Evolutionary conservation across 2,888 invertebrate genomes (phyloP).

Genomic region (Euphydryas editha): DNA sequence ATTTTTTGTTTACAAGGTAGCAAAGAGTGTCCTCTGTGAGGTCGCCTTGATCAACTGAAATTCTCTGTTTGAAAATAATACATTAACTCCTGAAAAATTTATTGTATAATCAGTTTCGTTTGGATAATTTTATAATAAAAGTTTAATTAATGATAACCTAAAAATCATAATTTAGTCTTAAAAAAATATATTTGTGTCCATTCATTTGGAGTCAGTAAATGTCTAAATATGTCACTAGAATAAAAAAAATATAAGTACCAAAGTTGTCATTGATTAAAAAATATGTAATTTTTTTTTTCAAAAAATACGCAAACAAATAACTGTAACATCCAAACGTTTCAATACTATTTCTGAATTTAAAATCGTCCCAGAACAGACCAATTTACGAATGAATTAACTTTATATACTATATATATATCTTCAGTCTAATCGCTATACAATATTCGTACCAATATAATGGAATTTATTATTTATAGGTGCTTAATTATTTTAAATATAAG

Average conservation of each 20-base stretch:
- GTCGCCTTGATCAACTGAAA: no score
- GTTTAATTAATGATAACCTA: no score
- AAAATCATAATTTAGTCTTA: no score
- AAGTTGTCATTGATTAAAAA: not conserved
- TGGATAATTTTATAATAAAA: no score
- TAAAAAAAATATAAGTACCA: not conserved
- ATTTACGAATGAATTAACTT: slow-evolving; percentile 42
- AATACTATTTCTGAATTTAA: not conserved
- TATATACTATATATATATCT: slow-evolving; percentile 27
- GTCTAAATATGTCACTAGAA: not conserved
- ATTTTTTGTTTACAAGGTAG: no score
- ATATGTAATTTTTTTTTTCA: not conserved
- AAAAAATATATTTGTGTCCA: no score
- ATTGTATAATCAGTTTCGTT: no score
- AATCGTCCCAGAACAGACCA: slow-evolving; percentile 48
- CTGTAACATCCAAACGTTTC: not conserved
- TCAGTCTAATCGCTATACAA: slow-evolving; percentile 32
- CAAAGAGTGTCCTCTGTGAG: no score
- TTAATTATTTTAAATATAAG: slow-evolving; percentile 21
- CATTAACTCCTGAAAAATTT: no score
- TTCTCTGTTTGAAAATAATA: no score
- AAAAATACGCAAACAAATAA: not conserved
- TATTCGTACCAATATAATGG: slow-evolving; percentile 37
- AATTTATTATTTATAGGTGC: slow-evolving; percentile 36
- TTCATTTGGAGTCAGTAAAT: no score